These are phyloP conservation scores for Tryphoninae sp. DNA, from an alignment of 2,888 invertebrate species.

Conservation along the genomic window DNA sequence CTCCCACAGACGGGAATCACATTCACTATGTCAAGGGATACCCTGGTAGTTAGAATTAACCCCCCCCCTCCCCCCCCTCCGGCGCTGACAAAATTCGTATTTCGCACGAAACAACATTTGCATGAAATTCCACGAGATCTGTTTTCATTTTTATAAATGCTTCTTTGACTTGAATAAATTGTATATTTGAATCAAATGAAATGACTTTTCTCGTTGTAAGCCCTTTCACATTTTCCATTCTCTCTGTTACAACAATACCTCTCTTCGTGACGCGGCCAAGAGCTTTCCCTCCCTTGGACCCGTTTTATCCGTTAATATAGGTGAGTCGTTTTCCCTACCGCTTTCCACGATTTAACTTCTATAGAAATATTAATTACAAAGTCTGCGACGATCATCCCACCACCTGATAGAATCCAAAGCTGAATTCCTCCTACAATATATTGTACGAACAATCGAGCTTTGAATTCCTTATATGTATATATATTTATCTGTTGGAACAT, in stretches of 20 bases:
- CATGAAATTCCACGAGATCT: no score
- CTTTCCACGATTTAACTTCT: constrained; percentile 15
- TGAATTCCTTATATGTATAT: not conserved
- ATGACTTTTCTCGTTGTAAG: not conserved
- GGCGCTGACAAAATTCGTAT: no score
- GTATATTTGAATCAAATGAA: constrained; percentile 1
- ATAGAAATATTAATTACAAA: constrained; percentile 1
- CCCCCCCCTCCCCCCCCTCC: not conserved
- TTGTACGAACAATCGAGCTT: not conserved
- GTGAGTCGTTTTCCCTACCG: constrained; percentile 7
- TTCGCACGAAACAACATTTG: no score
- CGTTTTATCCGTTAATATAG: constrained; percentile 27
- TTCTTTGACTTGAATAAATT: not conserved
- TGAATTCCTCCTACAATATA: constrained; percentile 17
- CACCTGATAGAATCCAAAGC: not conserved
- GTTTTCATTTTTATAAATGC: no score
- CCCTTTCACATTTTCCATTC: not conserved
- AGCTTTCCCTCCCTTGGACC: not conserved
- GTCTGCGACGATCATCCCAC: constrained; percentile 7
- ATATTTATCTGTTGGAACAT: not conserved
- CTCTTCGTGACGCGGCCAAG: not conserved
- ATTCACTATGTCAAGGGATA: constrained; percentile 2
- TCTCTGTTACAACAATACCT: not conserved
- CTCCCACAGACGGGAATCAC: not conserved
- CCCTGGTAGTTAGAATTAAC: constrained; percentile 3